phyloP scores from a whole-genome alignment of 1,140 invertebrate species.

The Polypedilum vanderplanki region DNA sequence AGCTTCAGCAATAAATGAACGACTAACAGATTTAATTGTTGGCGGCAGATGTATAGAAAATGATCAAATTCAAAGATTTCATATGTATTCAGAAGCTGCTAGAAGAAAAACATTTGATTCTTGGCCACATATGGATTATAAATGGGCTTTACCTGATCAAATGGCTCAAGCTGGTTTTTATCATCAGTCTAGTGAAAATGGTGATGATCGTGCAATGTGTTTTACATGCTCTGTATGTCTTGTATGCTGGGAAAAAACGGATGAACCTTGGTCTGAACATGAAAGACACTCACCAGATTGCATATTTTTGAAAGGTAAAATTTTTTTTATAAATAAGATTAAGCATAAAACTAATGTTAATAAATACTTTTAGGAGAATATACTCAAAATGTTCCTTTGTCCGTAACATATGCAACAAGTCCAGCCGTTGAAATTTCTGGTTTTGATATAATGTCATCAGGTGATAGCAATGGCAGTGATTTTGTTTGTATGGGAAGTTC shows the following conservation, averaged over 20 bases:
- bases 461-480: constrained; percentile 55
- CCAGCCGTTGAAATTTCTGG: constrained; percentile 57
- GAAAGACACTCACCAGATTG: constrained; percentile 88
- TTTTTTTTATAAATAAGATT: background rate
- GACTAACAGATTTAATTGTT: constrained; percentile 67
- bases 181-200: constrained; percentile 79
- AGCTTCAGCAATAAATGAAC: constrained; percentile 79
- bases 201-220: constrained; percentile 90
- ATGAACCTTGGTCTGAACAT: constrained; percentile 94
- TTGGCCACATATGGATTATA: constrained; percentile 96
- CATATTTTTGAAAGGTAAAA: constrained; percentile 67
- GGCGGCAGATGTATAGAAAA: constrained; percentile 46
- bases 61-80: constrained; percentile 49
- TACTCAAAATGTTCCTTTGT: constrained; percentile 90
- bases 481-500: constrained; percentile 60
- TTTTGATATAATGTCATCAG: constrained; percentile 50
- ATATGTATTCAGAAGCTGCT: constrained; percentile 88
- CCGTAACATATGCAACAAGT: constrained; percentile 79
- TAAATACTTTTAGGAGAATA: constrained; percentile 60
- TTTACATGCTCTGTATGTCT: constrained; percentile 89
- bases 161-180: constrained; percentile 96
- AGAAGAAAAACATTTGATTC: constrained; percentile 81
- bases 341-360: no score
- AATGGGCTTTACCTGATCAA: constrained; percentile 89
- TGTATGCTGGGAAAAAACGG: constrained; percentile 92